Evolutionary conservation across 2,113 vertebrate species (phyloP).

Genomic region (Shinisaurus crocodilurus): DNA sequence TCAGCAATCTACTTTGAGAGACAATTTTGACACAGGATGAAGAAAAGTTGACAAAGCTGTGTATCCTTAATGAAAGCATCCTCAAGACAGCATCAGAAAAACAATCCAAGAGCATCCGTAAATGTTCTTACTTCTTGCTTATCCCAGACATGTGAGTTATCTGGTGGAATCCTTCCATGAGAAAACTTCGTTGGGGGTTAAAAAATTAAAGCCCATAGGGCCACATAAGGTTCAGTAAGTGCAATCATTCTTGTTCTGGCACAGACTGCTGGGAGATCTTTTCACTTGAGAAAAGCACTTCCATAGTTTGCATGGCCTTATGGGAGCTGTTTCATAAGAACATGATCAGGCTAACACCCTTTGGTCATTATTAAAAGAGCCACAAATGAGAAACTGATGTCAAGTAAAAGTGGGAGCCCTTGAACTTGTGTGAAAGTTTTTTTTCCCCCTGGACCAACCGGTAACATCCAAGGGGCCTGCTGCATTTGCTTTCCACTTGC

Average conservation of each 20-base stretch:
- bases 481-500: neutral
- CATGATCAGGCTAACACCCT: neutral
- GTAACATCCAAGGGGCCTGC: neutral
- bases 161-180: neutral
- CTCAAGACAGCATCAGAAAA: neutral
- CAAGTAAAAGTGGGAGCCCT: neutral
- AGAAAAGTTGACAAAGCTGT: neutral
- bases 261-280: neutral
- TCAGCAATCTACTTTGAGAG: neutral
- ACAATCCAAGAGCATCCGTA: neutral
- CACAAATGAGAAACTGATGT: neutral
- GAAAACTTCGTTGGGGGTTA: neutral
- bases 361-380: neutral
- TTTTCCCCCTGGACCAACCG: neutral
- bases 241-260: neutral
- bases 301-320: neutral
- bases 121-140: neutral
- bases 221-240: neutral
- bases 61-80: neutral
- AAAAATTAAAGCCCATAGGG: no score
- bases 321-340: neutral
- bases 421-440: neutral
- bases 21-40: conserved; percentile 8
- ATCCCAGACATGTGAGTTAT: neutral
- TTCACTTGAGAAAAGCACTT: neutral